Percentiles rank a stretch among this genome's conserved stretches.
Evolutionary conservation across 2,797 vertebrate species (phyloP).

Genomic region (Hoplostethus atlanticus): DNA sequence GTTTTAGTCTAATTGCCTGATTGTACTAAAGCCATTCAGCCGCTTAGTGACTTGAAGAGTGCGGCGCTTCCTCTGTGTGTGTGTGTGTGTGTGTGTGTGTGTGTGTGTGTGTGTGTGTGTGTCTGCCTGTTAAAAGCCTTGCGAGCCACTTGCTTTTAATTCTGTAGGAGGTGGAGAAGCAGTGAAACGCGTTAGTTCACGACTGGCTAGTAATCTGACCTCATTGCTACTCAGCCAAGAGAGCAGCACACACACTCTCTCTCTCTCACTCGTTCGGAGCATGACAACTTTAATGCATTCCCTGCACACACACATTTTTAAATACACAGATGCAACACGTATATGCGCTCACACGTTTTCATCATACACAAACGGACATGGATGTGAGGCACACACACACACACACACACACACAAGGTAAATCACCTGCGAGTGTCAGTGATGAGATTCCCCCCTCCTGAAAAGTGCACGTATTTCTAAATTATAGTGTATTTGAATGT

Average conservation of each 20-base stretch:
- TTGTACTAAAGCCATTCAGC: slow-evolving; percentile 75
- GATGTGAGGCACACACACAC: too few relatives aligned
- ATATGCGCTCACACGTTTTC: not conserved
- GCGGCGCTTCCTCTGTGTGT: slow-evolving; percentile 24
- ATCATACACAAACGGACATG: not conserved
- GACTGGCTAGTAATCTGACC: slow-evolving; percentile 76
- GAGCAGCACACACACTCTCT: slow-evolving; percentile 6
- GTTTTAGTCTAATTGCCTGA: slow-evolving; percentile 77
- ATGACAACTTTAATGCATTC: slow-evolving; percentile 44
- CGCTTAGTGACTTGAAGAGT: slow-evolving; percentile 61
- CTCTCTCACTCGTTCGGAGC: slow-evolving; percentile 16
- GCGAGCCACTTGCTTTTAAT: slow-evolving; percentile 69
- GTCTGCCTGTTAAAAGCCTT: slow-evolving; percentile 75
- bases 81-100: slow-evolving; percentile 5
- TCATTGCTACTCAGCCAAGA: slow-evolving; percentile 70
- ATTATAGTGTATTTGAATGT: slow-evolving; percentile 15
- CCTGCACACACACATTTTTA: not conserved
- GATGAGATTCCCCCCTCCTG: not conserved
- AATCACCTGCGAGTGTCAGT: not conserved
- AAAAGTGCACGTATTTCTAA: slow-evolving; percentile 43
- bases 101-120: slow-evolving; percentile 7
- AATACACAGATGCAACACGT: not conserved
- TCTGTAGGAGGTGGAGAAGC: slow-evolving; percentile 44
- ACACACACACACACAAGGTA: too few relatives aligned
- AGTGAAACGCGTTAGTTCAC: slow-evolving; percentile 63